Evolutionary conservation across 2,888 invertebrate species (phyloP), one percentile per base, ranked within the genome.

Genomic region (Leucoptera coffeella): DNA sequence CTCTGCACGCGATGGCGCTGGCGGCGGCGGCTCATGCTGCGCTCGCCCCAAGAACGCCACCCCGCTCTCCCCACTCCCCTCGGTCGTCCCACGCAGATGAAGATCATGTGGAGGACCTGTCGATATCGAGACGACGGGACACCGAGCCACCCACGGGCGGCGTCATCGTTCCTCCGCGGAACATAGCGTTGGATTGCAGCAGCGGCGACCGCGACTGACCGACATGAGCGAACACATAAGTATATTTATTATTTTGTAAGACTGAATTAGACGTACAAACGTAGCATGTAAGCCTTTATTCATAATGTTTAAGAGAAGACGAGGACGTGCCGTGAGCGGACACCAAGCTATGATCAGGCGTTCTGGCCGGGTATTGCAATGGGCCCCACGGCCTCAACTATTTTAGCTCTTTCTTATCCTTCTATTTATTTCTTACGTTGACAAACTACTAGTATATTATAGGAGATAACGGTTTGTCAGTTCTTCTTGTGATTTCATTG

Each of bases 21-120:
- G 82, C 82, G 2, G 82, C 80, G 1, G 80, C 81, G 1, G 80
- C 80, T 1, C 75, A 76, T 42, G 79, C 80, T 1, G 78, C 80
- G 1, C 65, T 69, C 6, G 47, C 62, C 3, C 69, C 69, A n/a
- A 50, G 65, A 25, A 52, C 65, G 15, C 57, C 69, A 2, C 62
- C 65, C 9, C 54, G 72, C 43, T 45, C 65, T 37, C 61, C 60
- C 6, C 54, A 50, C 9, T 64, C 67, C 3, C 62, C 67, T 4
- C 51, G 55, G 21, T 54, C 69, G 14, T 51, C 74, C 32, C 45
- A 67, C 47, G 47, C 62, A 32, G 50, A 78, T 32, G 79, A 82
- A n/a, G 82, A 86, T 38, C 83, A 83, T 38, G 88, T 88, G 4
- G 88, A 89, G 49, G 89, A 89, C 50, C 61, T 89, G 14, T 88